These are phyloP conservation scores for Neoscelio sp. DNA, from an alignment of 2,888 invertebrate genomes.

Conservation along the genomic window DNA sequence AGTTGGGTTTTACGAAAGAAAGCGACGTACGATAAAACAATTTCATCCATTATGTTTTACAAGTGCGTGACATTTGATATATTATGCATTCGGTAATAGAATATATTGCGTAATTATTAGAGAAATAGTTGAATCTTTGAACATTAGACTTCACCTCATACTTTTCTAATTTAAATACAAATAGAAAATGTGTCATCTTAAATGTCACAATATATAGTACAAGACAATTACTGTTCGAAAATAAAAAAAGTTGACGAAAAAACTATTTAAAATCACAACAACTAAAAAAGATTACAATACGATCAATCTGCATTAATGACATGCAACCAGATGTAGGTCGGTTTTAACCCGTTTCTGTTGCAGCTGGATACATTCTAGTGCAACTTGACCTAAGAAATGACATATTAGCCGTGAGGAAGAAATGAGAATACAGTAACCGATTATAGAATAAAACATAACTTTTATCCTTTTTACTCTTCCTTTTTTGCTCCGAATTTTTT, in stretches of 20 bases:
- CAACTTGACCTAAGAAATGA: slow-evolving; percentile 43
- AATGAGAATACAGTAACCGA: slow-evolving; percentile 13
- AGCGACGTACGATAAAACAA: slow-evolving; percentile 9
- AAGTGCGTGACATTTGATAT: not conserved
- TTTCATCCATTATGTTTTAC: slow-evolving; percentile 3
- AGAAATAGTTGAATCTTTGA: slow-evolving; percentile 4
- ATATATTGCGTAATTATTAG: not conserved
- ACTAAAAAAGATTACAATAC: too few species aligned
- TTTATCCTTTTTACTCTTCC: slow-evolving; percentile 14
- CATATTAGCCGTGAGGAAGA: slow-evolving; percentile 16
- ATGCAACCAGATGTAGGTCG: slow-evolving; percentile 12
- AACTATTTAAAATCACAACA: not conserved
- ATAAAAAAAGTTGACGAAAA: not conserved
- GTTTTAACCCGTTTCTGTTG: slow-evolving; percentile 15
- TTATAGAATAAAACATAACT: not conserved
- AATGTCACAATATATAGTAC: too few species aligned
- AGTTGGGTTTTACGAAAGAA: slow-evolving; percentile 70
- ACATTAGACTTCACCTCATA: too few species aligned
- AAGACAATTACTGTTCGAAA: too few species aligned
- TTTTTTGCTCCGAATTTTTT: slow-evolving; percentile 6
- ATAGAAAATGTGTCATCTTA: too few species aligned
- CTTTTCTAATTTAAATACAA: too few species aligned
- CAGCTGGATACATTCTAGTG: slow-evolving; percentile 21
- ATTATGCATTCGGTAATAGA: slow-evolving; percentile 3
- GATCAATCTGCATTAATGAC: slow-evolving; percentile 9